These are phyloP conservation scores for Lycocorax pyrrhopterus DNA, from an alignment of 2,113 vertebrate species.

Conservation along the genomic window DNA sequence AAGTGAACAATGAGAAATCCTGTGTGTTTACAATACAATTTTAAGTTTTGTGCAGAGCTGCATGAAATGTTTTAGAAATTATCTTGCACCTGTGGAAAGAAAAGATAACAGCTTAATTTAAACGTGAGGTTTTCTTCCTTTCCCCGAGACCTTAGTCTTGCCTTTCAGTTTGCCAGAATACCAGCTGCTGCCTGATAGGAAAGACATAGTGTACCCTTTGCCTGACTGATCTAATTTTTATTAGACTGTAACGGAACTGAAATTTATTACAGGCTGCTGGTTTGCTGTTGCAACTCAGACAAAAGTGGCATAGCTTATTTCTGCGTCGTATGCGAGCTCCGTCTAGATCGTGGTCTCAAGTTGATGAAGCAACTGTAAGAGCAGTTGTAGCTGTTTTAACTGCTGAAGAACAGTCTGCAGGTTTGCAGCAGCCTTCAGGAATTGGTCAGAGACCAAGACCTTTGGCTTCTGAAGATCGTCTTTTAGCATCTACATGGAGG, in stretches of 20 bases:
- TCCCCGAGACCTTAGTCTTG: fast-evolving
- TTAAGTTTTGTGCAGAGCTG: neutral
- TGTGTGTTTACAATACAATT: neutral
- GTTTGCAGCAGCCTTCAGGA: conserved; percentile 89
- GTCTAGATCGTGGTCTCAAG: conserved; percentile 85
- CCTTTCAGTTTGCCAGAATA: neutral
- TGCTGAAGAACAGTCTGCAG: conserved; percentile 82
- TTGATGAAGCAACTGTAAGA: conserved; percentile 83
- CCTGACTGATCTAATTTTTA: neutral
- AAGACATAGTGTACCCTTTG: fast-evolving
- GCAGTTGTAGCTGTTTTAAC: conserved; percentile 82
- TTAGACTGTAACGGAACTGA: neutral
- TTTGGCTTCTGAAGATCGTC: conserved; percentile 77
- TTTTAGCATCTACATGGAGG: conserved; percentile 67
- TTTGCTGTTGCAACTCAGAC: conserved; percentile 83
- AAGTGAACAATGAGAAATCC: neutral
- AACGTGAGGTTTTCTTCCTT: fast-evolving
- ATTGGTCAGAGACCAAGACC: conserved; percentile 90
- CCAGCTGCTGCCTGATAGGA: neutral
- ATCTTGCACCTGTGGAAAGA: neutral
- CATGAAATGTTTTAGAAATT: neutral
- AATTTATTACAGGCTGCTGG: conserved; percentile 78
- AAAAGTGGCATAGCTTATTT: conserved; percentile 92
- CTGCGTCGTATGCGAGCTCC: conserved; percentile 83
- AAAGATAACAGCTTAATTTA: neutral